Evolutionary conservation across 2,113 vertebrate species (phyloP), one percentile per base, ranked within the genome.

Genomic region (Anolis carolinensis): DNA sequence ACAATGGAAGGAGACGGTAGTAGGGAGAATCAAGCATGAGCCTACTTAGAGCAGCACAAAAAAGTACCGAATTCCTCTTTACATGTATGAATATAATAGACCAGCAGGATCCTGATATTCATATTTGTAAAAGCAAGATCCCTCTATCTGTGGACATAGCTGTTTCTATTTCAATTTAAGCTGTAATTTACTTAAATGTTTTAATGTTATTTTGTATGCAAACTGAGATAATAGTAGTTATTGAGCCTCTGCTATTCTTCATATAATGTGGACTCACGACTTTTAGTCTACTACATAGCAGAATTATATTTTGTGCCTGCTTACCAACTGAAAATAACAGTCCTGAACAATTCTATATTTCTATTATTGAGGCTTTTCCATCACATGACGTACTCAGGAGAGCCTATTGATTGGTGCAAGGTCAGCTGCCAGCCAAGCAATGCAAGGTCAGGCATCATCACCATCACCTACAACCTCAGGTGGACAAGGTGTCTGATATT

Each of bases 121-220:
- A 18, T 48, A 7, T 30, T 0, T 70, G 59, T 73, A 76, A 70
- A 79, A 6, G 13, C 13, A 23, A 84, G 87, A 81, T 65, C 74
- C 88, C 9, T 89, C 32, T 62, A 70, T 82, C 20, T 52, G 72
- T 32, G 81, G 67, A 84, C 30, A 78, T 9, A 63, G 34, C 73
- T 68, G 32, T 86, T 89, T 18, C 48, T 11, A 81, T 84, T 89
- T 50, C 63, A 18, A 63, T 87, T 79, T 91, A 48, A 52, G 74
- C 86, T 73, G 4, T 30, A 83, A 62, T 25, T 88, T 0, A 2
- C 25, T 89, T 1, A 2, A 71, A 71, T 23, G 21, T 67, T 11
- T 68, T 81, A 90, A 90, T 85, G 50, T 2, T 34, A 87, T 88
- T 83, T 32, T 44, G 67, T 68, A 39, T 10, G 83, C 85, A 77